phyloP scores from a whole-genome alignment of 2,888 invertebrate genomes.

The Parochlus steinenii region DNA sequence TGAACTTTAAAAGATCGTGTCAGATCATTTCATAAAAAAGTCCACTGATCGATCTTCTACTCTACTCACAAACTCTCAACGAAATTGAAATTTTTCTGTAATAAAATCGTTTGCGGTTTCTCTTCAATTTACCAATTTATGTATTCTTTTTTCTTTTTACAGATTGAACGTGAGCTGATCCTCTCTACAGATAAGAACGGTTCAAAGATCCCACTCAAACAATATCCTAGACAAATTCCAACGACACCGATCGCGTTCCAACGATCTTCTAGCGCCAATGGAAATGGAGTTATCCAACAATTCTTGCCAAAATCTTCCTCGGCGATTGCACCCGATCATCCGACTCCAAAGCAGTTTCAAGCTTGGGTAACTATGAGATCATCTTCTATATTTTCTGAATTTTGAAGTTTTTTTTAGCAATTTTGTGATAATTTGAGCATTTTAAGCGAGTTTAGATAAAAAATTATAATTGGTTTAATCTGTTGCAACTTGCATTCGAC shows the following conservation, averaged over 20 bases:
- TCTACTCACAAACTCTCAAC: too few species aligned
- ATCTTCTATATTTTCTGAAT: too few species aligned
- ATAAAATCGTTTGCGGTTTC: background rate
- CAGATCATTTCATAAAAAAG: too few species aligned
- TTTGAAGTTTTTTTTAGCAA: background rate
- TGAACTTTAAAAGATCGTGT: too few species aligned
- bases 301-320: slow-evolving; percentile 25
- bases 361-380: slow-evolving; percentile 48
- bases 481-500: too few species aligned
- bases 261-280: slow-evolving; percentile 12
- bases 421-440: slow-evolving; percentile 3
- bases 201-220: slow-evolving; percentile 59
- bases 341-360: slow-evolving; percentile 47
- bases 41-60: too few species aligned
- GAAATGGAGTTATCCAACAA: slow-evolving; percentile 14
- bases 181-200: slow-evolving; percentile 57
- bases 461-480: too few species aligned
- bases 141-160: slow-evolving; percentile 18
- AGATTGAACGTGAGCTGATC: slow-evolving; percentile 68
- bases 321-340: slow-evolving; percentile 58
- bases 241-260: slow-evolving; percentile 33
- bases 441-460: too few species aligned
- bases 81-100: slow-evolving; percentile 3
- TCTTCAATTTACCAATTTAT: slow-evolving; percentile 6
- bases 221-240: slow-evolving; percentile 60